A percentile compares a stretch with the other conserved stretches of the same genome.
Evolutionary conservation across 2,113 vertebrate species (phyloP).

Genomic region (Oryzias celebensis): DNA sequence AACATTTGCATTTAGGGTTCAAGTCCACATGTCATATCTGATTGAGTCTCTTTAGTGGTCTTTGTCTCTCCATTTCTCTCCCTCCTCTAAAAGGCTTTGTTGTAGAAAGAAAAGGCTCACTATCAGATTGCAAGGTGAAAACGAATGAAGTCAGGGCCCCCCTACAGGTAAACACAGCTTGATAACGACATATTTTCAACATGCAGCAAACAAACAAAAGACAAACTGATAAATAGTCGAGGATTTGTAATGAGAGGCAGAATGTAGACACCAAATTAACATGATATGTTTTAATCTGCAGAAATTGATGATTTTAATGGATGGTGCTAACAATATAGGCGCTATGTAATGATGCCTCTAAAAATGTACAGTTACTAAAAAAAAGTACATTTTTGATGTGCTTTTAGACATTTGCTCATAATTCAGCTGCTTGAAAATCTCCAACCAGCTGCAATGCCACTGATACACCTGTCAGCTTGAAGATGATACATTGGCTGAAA

Average conservation of each 20-base stretch:
- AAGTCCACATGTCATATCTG: too few relatives aligned
- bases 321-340: neutral
- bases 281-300: neutral
- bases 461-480: constrained; percentile 9
- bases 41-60: neutral
- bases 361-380: neutral
- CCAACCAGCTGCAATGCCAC: constrained; percentile 1
- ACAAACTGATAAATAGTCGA: constrained; percentile 23
- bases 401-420: neutral
- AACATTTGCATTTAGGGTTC: too few relatives aligned
- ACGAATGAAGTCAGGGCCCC: constrained; percentile 12
- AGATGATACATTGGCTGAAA: constrained; percentile 41
- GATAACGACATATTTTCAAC: constrained; percentile 17
- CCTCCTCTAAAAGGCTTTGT: constrained; percentile 8
- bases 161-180: constrained; percentile 25
- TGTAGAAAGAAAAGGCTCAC: constrained; percentile 12
- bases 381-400: neutral
- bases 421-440: neutral
- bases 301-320: neutral
- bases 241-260: constrained; percentile 23
- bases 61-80: neutral
- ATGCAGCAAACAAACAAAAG: constrained; percentile 8
- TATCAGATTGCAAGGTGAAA: constrained; percentile 24
- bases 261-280: neutral
- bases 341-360: neutral